These are phyloP conservation scores for Ecliptopera silaceata DNA, from an alignment of 2,888 invertebrate species.

Conservation along the genomic window DNA sequence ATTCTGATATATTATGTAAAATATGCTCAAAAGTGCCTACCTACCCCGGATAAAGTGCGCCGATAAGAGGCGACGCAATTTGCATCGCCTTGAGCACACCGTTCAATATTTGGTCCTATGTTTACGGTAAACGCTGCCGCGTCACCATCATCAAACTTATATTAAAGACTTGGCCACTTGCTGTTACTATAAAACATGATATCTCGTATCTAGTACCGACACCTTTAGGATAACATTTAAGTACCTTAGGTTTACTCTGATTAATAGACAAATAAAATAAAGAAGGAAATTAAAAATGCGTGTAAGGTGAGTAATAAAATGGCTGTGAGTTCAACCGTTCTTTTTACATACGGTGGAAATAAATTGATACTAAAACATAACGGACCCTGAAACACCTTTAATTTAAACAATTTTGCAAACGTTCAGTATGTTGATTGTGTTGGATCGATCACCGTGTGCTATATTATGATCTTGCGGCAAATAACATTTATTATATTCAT, in stretches of 20 bases:
- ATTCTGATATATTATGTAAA: constrained; percentile 71
- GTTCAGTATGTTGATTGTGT: constrained; percentile 21
- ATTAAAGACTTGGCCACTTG: constrained; percentile 9
- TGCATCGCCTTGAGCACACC: constrained; percentile 71
- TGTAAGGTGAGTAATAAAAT: background rate
- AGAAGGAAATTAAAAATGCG: background rate
- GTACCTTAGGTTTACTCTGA: background rate
- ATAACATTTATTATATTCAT: constrained; percentile 69
- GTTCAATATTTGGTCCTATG: constrained; percentile 65
- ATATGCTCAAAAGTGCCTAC: constrained; percentile 72
- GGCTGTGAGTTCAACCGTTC: background rate
- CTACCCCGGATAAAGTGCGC: constrained; percentile 72
- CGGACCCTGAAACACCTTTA: constrained; percentile 11
- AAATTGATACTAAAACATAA: background rate
- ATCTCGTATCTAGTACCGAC: background rate
- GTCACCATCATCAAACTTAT: constrained; percentile 20
- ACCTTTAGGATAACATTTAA: background rate
- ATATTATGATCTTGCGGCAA: constrained; percentile 70
- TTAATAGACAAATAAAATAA: no score
- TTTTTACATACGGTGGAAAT: background rate
- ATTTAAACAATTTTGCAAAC: constrained; percentile 7
- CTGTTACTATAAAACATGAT: background rate
- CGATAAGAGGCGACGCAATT: constrained; percentile 78
- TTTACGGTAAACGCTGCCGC: constrained; percentile 62
- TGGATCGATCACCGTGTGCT: constrained; percentile 50